phyloP scores from a whole-genome alignment of 1,140 invertebrate species.

The Conus betulinus region DNA sequence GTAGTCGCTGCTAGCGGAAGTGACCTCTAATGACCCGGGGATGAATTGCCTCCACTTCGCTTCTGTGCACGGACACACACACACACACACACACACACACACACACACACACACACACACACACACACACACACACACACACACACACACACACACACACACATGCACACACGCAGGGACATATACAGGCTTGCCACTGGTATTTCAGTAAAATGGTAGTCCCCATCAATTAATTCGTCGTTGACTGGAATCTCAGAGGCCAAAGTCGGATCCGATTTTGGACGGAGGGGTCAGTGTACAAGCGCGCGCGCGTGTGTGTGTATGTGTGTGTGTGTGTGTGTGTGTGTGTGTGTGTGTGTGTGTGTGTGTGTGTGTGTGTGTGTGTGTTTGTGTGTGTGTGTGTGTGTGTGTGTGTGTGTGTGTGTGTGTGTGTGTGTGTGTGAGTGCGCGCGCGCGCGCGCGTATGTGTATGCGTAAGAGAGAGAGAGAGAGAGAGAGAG shows the following conservation, averaged over 20 bases:
- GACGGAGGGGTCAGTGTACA: background rate
- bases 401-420: background rate
- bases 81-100: background rate
- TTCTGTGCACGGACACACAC: background rate
- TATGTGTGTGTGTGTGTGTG: too few relatives aligned
- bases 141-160: background rate
- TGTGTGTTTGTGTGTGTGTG: too few relatives aligned
- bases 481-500: background rate
- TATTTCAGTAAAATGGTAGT: too few relatives aligned
- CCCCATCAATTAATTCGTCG: background rate
- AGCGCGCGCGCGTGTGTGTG: too few relatives aligned
- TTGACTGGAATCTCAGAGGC: background rate
- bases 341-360: background rate
- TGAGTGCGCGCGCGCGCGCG: background rate
- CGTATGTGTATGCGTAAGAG: background rate
- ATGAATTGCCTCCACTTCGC: background rate
- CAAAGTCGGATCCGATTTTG: background rate
- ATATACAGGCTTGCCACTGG: too few relatives aligned
- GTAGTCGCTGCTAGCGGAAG: background rate
- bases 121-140: background rate
- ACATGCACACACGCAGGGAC: too few relatives aligned
- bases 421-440: background rate
- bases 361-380: background rate
- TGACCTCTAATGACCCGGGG: background rate
- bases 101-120: background rate